A percentile compares a stretch with the other conserved stretches of the same genome.
phyloP scores from a whole-genome alignment of 37 sponge, comb jelly and placozoan species.

The Hexactinellida sp. region DNA sequence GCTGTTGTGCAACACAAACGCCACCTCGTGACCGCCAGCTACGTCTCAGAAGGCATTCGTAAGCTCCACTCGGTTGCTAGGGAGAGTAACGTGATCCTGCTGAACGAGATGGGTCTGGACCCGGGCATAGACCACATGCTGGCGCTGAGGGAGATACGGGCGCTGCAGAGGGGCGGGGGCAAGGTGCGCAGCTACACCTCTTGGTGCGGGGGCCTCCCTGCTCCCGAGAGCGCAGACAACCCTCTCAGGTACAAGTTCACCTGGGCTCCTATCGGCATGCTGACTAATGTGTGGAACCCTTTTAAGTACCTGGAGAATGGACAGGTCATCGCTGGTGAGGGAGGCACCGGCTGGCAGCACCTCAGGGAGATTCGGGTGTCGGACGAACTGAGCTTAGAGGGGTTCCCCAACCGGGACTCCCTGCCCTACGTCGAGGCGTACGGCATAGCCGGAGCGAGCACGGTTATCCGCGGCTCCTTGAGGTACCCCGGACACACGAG shows the following conservation, averaged over 20 bases:
- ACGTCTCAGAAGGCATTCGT: constrained; percentile 46
- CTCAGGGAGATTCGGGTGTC: not conserved
- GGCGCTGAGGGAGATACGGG: constrained; percentile 76
- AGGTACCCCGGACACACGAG: constrained; percentile 55
- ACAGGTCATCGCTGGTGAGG: constrained; percentile 33
- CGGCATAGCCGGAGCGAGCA: constrained; percentile 49
- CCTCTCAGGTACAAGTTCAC: constrained; percentile 95
- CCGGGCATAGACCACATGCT: constrained; percentile 98
- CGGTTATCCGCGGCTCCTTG: constrained; percentile 62
- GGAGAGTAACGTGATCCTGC: constrained; percentile 45
- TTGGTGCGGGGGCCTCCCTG: constrained; percentile 85
- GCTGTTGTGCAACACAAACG: constrained; percentile 46
- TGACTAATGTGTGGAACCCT: constrained; percentile 40
- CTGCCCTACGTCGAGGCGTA: constrained; percentile 56
- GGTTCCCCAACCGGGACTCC: constrained; percentile 75
- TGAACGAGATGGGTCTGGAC: constrained; percentile 90
- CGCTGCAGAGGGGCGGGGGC: constrained; percentile 60
- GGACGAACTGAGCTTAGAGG: constrained; percentile 49
- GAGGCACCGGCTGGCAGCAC: not conserved
- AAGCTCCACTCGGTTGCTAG: constrained; percentile 35
- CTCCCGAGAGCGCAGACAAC: constrained; percentile 60
- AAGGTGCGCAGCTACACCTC: constrained; percentile 52
- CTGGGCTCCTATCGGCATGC: constrained; percentile 75
- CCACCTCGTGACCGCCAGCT: constrained; percentile 85
- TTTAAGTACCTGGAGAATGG: constrained; percentile 64